Conservation (phyloP, 2,888 invertebrate species). For the Drosophila ochracea region DNA sequence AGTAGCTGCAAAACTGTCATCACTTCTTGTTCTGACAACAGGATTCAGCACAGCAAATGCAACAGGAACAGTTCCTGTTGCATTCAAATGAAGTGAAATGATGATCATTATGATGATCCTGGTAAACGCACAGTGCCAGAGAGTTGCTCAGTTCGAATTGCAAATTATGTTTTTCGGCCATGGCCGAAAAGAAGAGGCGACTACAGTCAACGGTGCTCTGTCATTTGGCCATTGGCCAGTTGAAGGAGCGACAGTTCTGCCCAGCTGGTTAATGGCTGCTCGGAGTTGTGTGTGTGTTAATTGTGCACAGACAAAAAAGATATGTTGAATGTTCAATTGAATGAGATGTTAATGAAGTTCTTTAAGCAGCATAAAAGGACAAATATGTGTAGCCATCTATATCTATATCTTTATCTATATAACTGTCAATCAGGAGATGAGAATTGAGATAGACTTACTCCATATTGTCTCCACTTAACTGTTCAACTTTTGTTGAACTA, state of each 20-base stretch:
- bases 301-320: not conserved
- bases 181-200: constrained; percentile 32
- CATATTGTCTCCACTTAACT: not conserved
- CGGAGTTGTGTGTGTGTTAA: not conserved
- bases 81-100: constrained; percentile 42
- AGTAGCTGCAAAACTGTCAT: constrained; percentile 1
- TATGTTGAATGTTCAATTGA: not conserved
- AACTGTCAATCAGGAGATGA: not conserved
- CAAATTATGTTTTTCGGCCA: constrained; percentile 70
- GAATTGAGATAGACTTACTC: not conserved
- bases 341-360: not conserved
- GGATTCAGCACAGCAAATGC: constrained; percentile 4
- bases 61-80: constrained; percentile 28
- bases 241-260: not conserved
- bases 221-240: constrained; percentile 18
- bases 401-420: not conserved
- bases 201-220: constrained; percentile 29
- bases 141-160: constrained; percentile 60
- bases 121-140: not conserved
- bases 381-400: no score
- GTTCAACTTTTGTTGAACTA: not conserved
- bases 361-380: no score
- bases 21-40: constrained; percentile 17
- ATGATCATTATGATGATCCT: constrained; percentile 5
- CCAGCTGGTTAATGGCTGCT: constrained; percentile 7